Conservation (phyloP, 1,140 invertebrate genomes). For the Galleria mellonella region DNA sequence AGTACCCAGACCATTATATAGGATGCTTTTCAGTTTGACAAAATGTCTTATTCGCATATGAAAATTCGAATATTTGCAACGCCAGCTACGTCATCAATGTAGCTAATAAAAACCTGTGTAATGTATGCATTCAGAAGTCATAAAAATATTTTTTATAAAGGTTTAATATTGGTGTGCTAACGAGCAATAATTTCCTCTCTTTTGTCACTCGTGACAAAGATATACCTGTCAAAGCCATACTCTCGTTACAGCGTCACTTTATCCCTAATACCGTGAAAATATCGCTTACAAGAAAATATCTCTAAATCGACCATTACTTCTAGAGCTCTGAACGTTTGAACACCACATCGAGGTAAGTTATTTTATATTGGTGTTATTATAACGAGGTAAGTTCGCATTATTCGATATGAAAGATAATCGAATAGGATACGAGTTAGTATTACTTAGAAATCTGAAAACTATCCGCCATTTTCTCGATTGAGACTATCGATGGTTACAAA, state of each 20-base stretch:
- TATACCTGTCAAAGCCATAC: conserved; percentile 47
- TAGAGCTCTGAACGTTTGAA: conserved; percentile 20
- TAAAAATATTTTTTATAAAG: too few species aligned
- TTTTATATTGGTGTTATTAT: conserved; percentile 30
- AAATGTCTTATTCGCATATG: too few species aligned
- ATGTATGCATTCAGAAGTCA: too few species aligned
- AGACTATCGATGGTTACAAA: not conserved
- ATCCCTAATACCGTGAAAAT: conserved; percentile 38
- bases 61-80: too few species aligned
- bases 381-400: conserved; percentile 36
- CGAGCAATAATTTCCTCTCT: conserved; percentile 23
- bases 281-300: conserved; percentile 48
- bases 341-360: conserved; percentile 9
- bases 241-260: conserved; percentile 41
- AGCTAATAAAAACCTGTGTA: too few species aligned
- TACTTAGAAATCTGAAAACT: conserved; percentile 7
- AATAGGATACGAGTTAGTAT: conserved; percentile 1
- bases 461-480: conserved; percentile 7
- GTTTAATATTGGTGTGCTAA: too few species aligned
- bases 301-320: conserved; percentile 20
- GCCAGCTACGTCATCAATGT: too few species aligned
- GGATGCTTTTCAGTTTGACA: too few species aligned
- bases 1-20: too few species aligned
- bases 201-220: conserved; percentile 37
- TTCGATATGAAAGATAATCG: conserved; percentile 21